Base-by-base conservation (phyloP, 1,140 invertebrate species). In the Arctopsyche grandis region DNA sequence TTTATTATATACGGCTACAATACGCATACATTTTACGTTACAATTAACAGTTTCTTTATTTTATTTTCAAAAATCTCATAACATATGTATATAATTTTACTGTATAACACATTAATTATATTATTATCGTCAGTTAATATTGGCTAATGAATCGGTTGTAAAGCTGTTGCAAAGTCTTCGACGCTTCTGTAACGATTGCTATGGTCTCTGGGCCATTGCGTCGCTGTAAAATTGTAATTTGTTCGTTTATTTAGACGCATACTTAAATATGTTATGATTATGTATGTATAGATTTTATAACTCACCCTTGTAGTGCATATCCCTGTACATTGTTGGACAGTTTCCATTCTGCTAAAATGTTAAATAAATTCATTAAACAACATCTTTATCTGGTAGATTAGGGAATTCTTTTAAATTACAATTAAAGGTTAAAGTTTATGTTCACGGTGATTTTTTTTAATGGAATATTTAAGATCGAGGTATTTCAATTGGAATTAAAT, bases 321-420 rank as follows among this genome's bases (percentile, higher is more conserved):
- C 91, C 87, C 91, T 92, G 82, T 91, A 91, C 92, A 93, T 93
- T 79, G 91, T 91, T 52, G 92, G 91, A 87, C 92, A 93, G 83
- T 90, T 91, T 77, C 89, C 88, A 83, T 89, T 90, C 91, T 93
- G 86, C 81, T 88, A 89, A 80, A 84, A 83, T 83, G 80, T 80
- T 12, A 52, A 52, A 52, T 52, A 52, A 52, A 52, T 52, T 82
- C 77, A 78, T 66, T 56, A 80, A 48, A 76, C 80, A 63, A 79
- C 66, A 69, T 58, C 10, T 66, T 43, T 52, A n/a, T n/a, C n/a
- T n/a, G n/a, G n/a, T n/a, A n/a, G n/a, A n/a, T n/a, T n/a, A n/a
- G n/a, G n/a, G n/a, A n/a, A n/a, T n/a, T n/a, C n/a, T n/a, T n/a
- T n/a, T n/a, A n/a, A n/a, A n/a, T n/a, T n/a, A n/a, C n/a, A n/a